phyloP scores from a whole-genome alignment of 2,888 invertebrate species.

The Drosophila fungiperda region DNA sequence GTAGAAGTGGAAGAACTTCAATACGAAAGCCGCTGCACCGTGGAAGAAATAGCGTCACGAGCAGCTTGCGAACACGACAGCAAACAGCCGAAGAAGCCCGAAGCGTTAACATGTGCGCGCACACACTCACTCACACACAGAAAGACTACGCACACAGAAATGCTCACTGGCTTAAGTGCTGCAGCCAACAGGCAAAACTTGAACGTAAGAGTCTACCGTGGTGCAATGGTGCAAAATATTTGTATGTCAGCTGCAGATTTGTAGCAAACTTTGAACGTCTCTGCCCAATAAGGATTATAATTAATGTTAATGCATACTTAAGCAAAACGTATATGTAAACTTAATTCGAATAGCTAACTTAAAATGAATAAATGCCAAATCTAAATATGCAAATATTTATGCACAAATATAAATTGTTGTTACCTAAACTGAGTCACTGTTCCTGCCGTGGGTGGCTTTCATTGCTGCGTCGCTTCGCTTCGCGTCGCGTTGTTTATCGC shows the following conservation, averaged over 20 bases:
- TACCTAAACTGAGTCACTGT: background rate
- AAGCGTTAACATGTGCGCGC: constrained; percentile 30
- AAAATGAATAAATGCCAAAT: background rate
- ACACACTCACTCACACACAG: constrained; percentile 17
- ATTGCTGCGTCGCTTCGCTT: constrained; percentile 13
- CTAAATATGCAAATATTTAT: background rate
- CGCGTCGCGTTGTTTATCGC: constrained; percentile 52
- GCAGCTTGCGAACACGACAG: constrained; percentile 15
- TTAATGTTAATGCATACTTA: background rate
- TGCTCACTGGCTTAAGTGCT: constrained; percentile 36
- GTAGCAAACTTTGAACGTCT: background rate
- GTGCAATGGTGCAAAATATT: constrained; percentile 34
- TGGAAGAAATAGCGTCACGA: constrained; percentile 30
- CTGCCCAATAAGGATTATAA: background rate
- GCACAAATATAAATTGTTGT: background rate
- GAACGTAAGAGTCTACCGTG: constrained; percentile 44
- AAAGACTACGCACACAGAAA: constrained; percentile 21
- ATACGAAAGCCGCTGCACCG: constrained; percentile 47
- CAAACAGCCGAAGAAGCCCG: constrained; percentile 18
- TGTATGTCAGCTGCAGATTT: background rate
- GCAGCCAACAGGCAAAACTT: constrained; percentile 24
- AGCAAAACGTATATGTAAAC: background rate
- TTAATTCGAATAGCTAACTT: background rate
- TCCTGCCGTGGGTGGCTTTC: constrained; percentile 8
- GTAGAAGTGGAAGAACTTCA: constrained; percentile 72